Evolutionary conservation across 1,140 invertebrate species (phyloP).

Genomic region (Platyscapa corneri): DNA sequence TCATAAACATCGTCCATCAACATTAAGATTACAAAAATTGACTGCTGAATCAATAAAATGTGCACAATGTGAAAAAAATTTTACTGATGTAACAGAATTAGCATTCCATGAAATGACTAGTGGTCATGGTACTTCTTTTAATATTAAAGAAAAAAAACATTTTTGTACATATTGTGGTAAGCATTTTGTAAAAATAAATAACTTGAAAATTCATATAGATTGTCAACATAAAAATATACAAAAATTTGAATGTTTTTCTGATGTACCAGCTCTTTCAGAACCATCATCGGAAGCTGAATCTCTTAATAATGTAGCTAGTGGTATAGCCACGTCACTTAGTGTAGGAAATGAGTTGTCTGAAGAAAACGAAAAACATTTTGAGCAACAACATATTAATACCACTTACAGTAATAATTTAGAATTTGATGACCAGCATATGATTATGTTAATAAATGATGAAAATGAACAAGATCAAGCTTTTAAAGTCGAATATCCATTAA

Average conservation of each 20-base stretch:
- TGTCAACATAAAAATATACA: constrained; percentile 18
- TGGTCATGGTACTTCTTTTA: constrained; percentile 59
- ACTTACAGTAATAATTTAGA: constrained; percentile 60
- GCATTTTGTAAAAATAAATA: constrained; percentile 63
- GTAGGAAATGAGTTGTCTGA: constrained; percentile 74
- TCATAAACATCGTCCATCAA: constrained; percentile 71
- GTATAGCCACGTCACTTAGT: constrained; percentile 76
- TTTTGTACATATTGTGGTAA: constrained; percentile 69
- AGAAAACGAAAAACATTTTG: constrained; percentile 53
- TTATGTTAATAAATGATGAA: constrained; percentile 68
- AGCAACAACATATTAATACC: constrained; percentile 53
- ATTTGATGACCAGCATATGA: constrained; percentile 64
- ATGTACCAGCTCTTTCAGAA: constrained; percentile 61
- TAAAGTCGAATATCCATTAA: constrained; percentile 62
- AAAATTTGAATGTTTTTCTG: constrained; percentile 13
- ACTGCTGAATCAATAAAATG: constrained; percentile 62
- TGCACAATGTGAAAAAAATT: constrained; percentile 62
- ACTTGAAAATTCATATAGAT: constrained; percentile 58
- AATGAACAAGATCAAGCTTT: constrained; percentile 59
- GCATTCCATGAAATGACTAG: constrained; percentile 66
- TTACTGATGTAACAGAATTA: constrained; percentile 62
- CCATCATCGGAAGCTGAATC: constrained; percentile 76
- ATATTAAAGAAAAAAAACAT: constrained; percentile 63
- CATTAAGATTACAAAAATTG: constrained; percentile 51
- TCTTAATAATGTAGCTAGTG: constrained; percentile 75